Percentiles rank a stretch among this genome's conserved stretches.
Evolutionary conservation across 1,140 invertebrate genomes (phyloP).

Genomic region (Aphelenchoides besseyi): DNA sequence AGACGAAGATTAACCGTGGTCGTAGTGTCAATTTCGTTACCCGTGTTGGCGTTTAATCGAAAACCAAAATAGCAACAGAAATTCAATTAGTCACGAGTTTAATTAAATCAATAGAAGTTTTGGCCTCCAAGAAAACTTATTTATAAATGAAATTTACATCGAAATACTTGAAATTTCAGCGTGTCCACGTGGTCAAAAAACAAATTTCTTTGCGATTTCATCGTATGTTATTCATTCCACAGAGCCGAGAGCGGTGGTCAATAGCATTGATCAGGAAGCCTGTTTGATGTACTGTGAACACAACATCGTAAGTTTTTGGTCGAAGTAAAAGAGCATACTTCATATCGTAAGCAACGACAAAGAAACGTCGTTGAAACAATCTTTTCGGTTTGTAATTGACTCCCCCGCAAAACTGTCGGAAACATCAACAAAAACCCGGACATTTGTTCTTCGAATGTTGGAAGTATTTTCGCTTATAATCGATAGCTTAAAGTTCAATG

Average conservation of each 20-base stretch:
- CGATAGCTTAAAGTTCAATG: background rate
- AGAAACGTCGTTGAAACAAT: background rate
- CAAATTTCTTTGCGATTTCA: conserved; percentile 22
- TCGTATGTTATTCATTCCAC: conserved; percentile 12
- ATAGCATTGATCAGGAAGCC: conserved; percentile 31
- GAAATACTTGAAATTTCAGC: conserved; percentile 8
- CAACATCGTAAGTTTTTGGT: conserved; percentile 30
- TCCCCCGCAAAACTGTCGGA: background rate
- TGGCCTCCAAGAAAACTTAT: too few relatives aligned
- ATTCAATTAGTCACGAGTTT: too few relatives aligned
- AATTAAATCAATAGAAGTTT: too few relatives aligned
- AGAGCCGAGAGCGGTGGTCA: conserved; percentile 1
- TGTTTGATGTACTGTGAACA: conserved; percentile 35
- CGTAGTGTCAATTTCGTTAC: too few relatives aligned
- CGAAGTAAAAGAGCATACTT: too few relatives aligned
- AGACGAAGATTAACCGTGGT: too few relatives aligned
- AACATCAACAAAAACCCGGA: background rate
- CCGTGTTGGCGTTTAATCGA: too few relatives aligned
- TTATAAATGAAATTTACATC: too few relatives aligned
- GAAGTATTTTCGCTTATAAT: conserved; percentile 9
- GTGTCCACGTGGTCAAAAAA: conserved; percentile 32
- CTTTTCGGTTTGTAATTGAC: background rate
- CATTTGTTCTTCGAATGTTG: background rate
- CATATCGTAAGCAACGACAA: too few relatives aligned
- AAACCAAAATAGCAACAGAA: too few relatives aligned